These are phyloP conservation scores for Bolborhynchus lineola DNA, from an alignment of 2,113 vertebrate genomes.

Conservation along the genomic window DNA sequence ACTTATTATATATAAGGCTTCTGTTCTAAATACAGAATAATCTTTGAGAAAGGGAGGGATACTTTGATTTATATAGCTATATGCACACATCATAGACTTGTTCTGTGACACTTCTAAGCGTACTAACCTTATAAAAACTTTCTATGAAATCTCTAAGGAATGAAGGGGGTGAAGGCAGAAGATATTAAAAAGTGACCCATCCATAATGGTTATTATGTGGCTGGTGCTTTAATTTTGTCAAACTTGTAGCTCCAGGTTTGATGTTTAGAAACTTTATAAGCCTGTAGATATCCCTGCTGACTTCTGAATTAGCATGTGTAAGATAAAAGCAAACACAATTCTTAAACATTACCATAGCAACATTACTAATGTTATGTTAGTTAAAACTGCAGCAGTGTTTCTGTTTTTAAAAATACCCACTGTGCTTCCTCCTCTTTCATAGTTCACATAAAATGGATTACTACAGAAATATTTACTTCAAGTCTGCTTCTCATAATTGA, in stretches of 20 bases:
- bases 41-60: background rate
- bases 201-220: background rate
- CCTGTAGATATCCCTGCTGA: background rate
- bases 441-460: background rate
- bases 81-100: background rate
- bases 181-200: background rate
- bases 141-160: background rate
- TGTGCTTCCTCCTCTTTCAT: background rate
- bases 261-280: background rate
- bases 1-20: background rate
- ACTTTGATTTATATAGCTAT: background rate
- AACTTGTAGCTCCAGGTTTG: background rate
- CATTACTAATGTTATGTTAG: background rate
- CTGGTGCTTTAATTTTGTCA: background rate
- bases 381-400: background rate
- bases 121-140: background rate
- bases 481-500: background rate
- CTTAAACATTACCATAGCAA: slow-evolving; percentile 4
- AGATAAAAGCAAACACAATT: background rate
- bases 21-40: background rate
- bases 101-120: background rate
- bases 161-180: background rate
- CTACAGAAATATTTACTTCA: background rate
- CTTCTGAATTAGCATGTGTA: background rate
- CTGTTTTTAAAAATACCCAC: background rate